phyloP scores from a whole-genome alignment of 2,888 invertebrate species.

The Atethmia centrago region DNA sequence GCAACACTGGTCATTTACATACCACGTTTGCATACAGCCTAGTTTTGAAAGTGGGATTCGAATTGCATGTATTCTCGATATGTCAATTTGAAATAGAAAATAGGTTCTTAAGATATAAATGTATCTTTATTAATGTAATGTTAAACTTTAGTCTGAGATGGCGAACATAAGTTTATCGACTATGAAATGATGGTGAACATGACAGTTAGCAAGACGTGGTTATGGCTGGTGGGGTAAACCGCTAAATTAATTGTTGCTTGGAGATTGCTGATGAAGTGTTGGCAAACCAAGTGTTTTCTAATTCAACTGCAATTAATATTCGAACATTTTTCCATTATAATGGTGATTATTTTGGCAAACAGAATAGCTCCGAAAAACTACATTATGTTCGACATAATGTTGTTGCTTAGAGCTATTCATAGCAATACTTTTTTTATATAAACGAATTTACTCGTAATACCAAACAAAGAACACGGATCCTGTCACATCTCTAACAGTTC shows the following conservation, averaged over 20 bases:
- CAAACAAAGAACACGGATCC: constrained; percentile 14
- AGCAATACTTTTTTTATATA: neutral
- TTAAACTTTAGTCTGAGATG: constrained; percentile 20
- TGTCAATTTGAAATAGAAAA: constrained; percentile 57
- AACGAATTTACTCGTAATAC: neutral
- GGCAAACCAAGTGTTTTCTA: neutral
- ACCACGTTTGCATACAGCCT: constrained; percentile 63
- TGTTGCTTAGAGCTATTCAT: neutral
- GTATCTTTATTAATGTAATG: constrained; percentile 53
- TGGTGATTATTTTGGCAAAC: too few species aligned
- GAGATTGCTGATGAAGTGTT: constrained; percentile 8
- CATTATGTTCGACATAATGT: neutral
- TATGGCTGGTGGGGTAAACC: neutral
- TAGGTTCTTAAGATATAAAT: constrained; percentile 60
- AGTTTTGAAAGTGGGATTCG: constrained; percentile 60
- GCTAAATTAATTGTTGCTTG: neutral
- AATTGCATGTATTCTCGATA: constrained; percentile 61
- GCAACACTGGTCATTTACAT: constrained; percentile 73
- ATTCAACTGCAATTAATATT: neutral
- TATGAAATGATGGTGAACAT: neutral
- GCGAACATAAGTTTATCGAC: constrained; percentile 22
- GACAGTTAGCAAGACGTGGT: neutral
- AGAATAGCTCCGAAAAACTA: too few species aligned
- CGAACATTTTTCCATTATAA: too few species aligned
- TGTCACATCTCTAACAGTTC: neutral